These are phyloP conservation scores for Patella caerulea DNA, from an alignment of 2,888 invertebrate species.

Conservation along the genomic window DNA sequence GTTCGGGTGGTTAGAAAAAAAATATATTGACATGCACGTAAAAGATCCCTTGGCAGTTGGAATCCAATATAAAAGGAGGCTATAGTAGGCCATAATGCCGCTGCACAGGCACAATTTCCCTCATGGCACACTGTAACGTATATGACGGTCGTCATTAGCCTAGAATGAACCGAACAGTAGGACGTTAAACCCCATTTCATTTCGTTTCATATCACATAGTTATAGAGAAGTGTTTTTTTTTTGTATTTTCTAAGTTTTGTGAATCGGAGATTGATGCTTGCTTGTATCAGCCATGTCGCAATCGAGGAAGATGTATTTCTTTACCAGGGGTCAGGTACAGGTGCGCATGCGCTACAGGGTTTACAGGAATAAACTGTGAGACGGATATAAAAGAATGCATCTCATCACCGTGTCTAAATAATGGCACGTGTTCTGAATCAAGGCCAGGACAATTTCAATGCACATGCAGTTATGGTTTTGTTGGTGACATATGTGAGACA, in stretches of 20 bases:
- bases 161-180: no score
- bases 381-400: conserved; percentile 19
- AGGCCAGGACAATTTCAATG: conserved; percentile 19
- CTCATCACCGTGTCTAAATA: conserved; percentile 15
- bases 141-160: no score
- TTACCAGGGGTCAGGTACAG: conserved; percentile 19
- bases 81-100: no score
- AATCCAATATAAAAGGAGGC: no score
- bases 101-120: no score
- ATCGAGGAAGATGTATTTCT: conserved; percentile 21
- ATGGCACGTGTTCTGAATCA: conserved; percentile 16
- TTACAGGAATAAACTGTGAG: conserved; percentile 18
- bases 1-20: no score
- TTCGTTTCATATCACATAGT: no score
- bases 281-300: conserved; percentile 24
- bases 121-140: no score
- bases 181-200: no score
- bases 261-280: conserved; percentile 26
- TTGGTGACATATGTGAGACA: conserved; percentile 31
- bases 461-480: conserved; percentile 27
- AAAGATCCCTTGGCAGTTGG: no score
- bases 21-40: no score
- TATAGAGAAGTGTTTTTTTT: no score
- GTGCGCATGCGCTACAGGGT: conserved; percentile 26
- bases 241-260: neutral